Evolutionary conservation across 2,797 vertebrate species (phyloP).

Genomic region (Hybognathus amarus): DNA sequence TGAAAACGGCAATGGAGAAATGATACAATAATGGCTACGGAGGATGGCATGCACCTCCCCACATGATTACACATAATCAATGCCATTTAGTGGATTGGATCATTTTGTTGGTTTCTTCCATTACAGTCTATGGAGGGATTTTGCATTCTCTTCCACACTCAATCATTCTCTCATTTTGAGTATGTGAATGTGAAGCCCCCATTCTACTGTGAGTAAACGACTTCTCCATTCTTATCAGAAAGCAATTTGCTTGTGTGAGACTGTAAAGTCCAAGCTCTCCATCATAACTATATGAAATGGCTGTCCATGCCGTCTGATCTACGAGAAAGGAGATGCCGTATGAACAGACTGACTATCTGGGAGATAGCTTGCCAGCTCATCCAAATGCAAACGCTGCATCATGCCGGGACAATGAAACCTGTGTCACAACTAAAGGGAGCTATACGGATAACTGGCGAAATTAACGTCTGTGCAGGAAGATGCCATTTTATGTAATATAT

Average conservation of each 20-base stretch:
- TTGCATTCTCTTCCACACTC: slow-evolving; percentile 43
- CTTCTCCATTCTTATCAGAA: slow-evolving; percentile 64
- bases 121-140: slow-evolving; percentile 25
- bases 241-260: slow-evolving; percentile 63
- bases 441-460: background rate
- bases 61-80: slow-evolving; percentile 35
- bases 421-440: slow-evolving; percentile 28
- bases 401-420: slow-evolving; percentile 32
- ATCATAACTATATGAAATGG: slow-evolving; percentile 61
- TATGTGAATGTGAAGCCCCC: slow-evolving; percentile 52
- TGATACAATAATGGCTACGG: background rate
- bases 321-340: slow-evolving; percentile 27
- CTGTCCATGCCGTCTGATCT: slow-evolving; percentile 54
- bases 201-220: slow-evolving; percentile 60
- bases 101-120: slow-evolving; percentile 34
- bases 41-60: slow-evolving; percentile 7
- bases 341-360: slow-evolving; percentile 45
- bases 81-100: slow-evolving; percentile 37
- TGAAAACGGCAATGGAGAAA: slow-evolving; percentile 19
- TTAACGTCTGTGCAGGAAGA: background rate
- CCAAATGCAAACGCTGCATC: slow-evolving; percentile 30
- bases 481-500: background rate
- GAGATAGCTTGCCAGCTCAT: slow-evolving; percentile 46
- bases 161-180: slow-evolving; percentile 61
- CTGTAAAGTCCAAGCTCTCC: slow-evolving; percentile 59